phyloP scores from a whole-genome alignment of 2,797 vertebrate genomes.

The Falco biarmicus region DNA sequence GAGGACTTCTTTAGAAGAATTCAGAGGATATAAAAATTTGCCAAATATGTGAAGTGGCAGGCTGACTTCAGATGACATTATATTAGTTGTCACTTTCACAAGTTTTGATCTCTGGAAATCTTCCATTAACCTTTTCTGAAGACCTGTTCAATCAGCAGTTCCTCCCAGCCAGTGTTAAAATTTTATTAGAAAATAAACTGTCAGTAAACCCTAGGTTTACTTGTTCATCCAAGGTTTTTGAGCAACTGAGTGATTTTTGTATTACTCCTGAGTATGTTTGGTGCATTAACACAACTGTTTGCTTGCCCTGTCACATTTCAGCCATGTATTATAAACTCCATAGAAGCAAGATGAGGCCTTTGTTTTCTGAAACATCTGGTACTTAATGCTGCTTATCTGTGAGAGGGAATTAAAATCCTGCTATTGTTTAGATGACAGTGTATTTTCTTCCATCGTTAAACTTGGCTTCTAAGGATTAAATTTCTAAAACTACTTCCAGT shows the following conservation, averaged over 20 bases:
- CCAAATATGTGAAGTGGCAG: not conserved
- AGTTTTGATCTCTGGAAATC: not conserved
- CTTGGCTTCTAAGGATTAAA: not conserved
- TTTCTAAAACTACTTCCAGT: not conserved
- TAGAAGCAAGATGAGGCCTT: not conserved
- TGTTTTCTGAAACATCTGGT: constrained; percentile 10
- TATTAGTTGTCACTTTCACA: not conserved
- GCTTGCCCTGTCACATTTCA: not conserved
- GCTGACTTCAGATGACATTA: not conserved
- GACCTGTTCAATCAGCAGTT: not conserved
- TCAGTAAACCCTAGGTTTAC: not conserved
- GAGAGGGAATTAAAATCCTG: not conserved
- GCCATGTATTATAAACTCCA: not conserved
- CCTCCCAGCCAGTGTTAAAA: not conserved
- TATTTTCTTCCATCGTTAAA: not conserved
- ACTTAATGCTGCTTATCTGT: not conserved
- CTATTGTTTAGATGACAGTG: not conserved
- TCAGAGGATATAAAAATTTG: not conserved
- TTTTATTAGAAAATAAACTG: not conserved
- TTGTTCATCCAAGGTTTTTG: not conserved
- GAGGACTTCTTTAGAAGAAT: not conserved
- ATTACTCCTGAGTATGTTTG: not conserved
- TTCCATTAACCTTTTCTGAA: not conserved
- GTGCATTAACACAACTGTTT: not conserved
- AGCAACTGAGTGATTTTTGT: not conserved